A percentile compares a stretch with the other conserved stretches of the same genome.
Evolutionary conservation across 2,888 invertebrate species (phyloP).

Genomic region (Campoletis raptor): DNA sequence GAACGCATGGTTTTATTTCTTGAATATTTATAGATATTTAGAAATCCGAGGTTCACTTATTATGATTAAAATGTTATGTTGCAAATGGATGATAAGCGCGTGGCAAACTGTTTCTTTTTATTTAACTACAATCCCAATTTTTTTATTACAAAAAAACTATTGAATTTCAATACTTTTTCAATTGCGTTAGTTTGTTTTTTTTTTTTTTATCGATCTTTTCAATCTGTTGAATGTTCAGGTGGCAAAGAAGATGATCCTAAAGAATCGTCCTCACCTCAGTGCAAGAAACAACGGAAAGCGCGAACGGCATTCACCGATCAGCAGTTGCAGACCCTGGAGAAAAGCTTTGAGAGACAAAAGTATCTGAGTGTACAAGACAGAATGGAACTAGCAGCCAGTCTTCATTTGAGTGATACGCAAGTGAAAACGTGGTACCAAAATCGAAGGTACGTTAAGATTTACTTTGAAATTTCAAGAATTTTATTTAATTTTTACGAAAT

Average conservation of each 20-base stretch:
- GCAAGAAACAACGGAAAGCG: slow-evolving; percentile 98
- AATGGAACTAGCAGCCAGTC: slow-evolving; percentile 98
- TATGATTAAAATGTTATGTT: not conserved
- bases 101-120: not conserved
- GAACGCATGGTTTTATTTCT: slow-evolving; percentile 34
- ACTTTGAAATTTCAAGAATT: not conserved
- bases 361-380: slow-evolving; percentile 98
- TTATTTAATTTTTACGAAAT: not conserved
- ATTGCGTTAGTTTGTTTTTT: not conserved
- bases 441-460: slow-evolving; percentile 91
- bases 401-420: slow-evolving; percentile 99
- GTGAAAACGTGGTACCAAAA: slow-evolving; percentile 99
- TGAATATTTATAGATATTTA: not conserved
- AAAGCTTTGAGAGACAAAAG: slow-evolving; percentile 98
- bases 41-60: not conserved
- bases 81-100: not conserved
- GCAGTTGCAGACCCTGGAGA: slow-evolving; percentile 97
- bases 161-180: not conserved
- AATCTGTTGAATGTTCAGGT: slow-evolving; percentile 86
- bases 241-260: slow-evolving; percentile 94
- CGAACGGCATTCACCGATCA: slow-evolving; percentile 99
- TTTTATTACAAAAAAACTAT: not conserved
- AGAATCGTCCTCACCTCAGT: slow-evolving; percentile 88
- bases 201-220: slow-evolving; percentile 37
- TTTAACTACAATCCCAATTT: not conserved